A percentile compares a stretch with the other conserved stretches of the same genome.
These are phyloP conservation scores for Emys orbicularis DNA, from an alignment of 2,797 vertebrate genomes.

Conservation along the genomic window DNA sequence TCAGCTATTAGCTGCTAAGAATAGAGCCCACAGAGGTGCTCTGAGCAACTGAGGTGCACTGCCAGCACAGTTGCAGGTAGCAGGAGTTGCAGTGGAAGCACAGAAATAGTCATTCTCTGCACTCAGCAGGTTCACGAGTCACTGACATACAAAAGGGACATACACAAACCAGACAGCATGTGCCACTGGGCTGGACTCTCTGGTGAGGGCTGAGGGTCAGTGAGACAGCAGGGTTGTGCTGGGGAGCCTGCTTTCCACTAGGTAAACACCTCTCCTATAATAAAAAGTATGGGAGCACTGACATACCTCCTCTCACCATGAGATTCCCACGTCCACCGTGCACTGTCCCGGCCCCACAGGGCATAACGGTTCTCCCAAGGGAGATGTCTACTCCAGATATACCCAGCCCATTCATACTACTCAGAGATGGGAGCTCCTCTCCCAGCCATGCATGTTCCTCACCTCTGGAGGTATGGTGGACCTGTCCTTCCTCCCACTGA, in stretches of 20 bases:
- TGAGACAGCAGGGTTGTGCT: accelerated
- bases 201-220: background rate
- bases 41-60: constrained; percentile 12
- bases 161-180: accelerated
- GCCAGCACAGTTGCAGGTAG: constrained; percentile 30
- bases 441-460: background rate
- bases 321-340: background rate
- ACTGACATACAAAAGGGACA: background rate
- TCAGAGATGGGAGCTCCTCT: too few species aligned
- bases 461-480: background rate
- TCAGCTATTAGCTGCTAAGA: constrained; percentile 68
- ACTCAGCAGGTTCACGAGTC: constrained; percentile 32
- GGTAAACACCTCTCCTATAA: background rate
- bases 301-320: too few species aligned
- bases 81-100: background rate
- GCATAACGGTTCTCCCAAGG: too few species aligned
- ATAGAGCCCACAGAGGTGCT: constrained; percentile 44
- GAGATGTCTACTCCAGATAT: background rate
- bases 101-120: constrained; percentile 16
- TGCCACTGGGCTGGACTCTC: background rate
- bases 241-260: background rate
- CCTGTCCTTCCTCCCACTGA: background rate
- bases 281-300: accelerated
- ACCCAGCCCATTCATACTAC: background rate
- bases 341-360: background rate